Base-by-base conservation (phyloP, 2,888 invertebrate species). In the Melieria picta region DNA sequence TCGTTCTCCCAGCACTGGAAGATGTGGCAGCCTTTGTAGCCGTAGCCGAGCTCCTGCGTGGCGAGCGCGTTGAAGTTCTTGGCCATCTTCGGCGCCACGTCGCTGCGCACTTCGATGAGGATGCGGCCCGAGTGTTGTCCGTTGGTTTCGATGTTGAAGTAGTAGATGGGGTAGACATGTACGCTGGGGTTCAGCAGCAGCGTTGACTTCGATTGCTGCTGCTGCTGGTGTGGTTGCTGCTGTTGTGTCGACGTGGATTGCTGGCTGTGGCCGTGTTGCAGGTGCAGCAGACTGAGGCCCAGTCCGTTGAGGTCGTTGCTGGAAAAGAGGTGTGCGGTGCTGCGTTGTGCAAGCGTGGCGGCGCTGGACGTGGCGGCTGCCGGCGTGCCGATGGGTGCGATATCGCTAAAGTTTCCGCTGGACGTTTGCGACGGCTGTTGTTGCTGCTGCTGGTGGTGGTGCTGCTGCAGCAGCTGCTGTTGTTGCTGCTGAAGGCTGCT, bases 1-100 rank as follows among this genome's bases (percentile, higher is more conserved):
- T 94, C 93, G 76, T 92, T 91, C 80, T 92, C 92, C 94, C 94
- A 94, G 82, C 93, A 93, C 84, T 94, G 93, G 86, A 94, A 94
- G 79, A 94, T 91, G 78, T 91, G 89, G 85, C 94, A 94, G 56
- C 94, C 94, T 79, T 92, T 92, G 86, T 93, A 94, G 61, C 93
- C 93, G 79, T 91, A 90, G 45, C 94, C 93, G 48, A 91, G 89
- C 81, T 93, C 93, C 63, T 93, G 92, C 9, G 91, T 91, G 30
- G 92, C 89, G 61, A 94, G 87, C 42, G 91, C 89, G 67, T 91
- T 90, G 83, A 94, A 94, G 86, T 94, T 94, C 83, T 92, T 92
- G 47, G 93, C 91, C 93, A 94, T 94, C 83, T 92, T 92, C 16
- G 94, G 94, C 16, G 94, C 94, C 47, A 91, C 92, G 85, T 94